phyloP scores from a whole-genome alignment of 1,140 invertebrate genomes.

The Drosophila murphyi region DNA sequence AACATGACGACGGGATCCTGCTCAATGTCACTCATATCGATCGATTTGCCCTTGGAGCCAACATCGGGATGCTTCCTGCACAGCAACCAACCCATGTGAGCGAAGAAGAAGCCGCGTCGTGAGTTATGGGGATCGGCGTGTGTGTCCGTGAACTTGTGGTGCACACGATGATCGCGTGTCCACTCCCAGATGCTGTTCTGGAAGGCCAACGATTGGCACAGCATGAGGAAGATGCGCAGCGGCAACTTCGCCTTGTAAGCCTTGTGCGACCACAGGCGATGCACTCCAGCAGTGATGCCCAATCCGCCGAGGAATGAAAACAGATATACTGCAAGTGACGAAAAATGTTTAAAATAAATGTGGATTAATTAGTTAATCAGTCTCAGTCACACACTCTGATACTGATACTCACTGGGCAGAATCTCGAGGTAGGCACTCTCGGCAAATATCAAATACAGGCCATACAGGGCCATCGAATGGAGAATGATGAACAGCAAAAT shows the following conservation, averaged over 20 bases:
- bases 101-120: constrained; percentile 88
- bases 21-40: constrained; percentile 90
- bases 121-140: constrained; percentile 89
- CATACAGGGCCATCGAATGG: constrained; percentile 89
- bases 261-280: constrained; percentile 93
- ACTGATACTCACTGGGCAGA: constrained; percentile 86
- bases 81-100: constrained; percentile 88
- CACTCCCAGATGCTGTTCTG: constrained; percentile 86
- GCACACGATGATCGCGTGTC: constrained; percentile 87
- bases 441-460: constrained; percentile 87
- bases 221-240: constrained; percentile 86
- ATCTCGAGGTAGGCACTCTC: constrained; percentile 87
- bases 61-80: constrained; percentile 87
- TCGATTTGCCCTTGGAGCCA: constrained; percentile 87
- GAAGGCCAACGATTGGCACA: constrained; percentile 85
- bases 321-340: constrained; percentile 49
- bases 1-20: constrained; percentile 89
- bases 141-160: constrained; percentile 89
- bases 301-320: constrained; percentile 84
- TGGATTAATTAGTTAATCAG: background rate
- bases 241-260: constrained; percentile 92
- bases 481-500: constrained; percentile 88
- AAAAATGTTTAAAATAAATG: background rate
- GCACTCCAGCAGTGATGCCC: constrained; percentile 92
- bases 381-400: background rate